phyloP scores from a whole-genome alignment of 2,113 vertebrate genomes.

The Grallaria varia region DNA sequence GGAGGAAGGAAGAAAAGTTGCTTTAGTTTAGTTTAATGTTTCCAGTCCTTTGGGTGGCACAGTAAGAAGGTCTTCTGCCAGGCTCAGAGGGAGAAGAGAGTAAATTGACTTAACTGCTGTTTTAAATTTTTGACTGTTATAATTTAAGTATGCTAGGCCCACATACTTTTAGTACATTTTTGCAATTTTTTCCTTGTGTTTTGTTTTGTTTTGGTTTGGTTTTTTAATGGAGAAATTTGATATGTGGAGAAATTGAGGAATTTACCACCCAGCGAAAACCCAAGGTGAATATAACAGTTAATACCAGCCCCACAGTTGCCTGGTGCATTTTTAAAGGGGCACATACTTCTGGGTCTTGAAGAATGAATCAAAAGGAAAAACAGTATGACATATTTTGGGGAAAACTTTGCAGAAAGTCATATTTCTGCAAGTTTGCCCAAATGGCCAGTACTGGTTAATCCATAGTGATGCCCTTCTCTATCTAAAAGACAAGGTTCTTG shows the following conservation, averaged over 20 bases:
- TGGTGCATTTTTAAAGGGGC: neutral
- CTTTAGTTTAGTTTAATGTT: conserved; percentile 23
- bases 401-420: neutral
- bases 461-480: neutral
- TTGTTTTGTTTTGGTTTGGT: too few relatives aligned
- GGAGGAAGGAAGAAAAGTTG: neutral
- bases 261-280: neutral
- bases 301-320: neutral
- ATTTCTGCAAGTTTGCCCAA: neutral
- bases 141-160: neutral
- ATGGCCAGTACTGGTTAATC: neutral
- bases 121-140: neutral
- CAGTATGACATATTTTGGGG: neutral
- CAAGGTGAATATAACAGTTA: neutral
- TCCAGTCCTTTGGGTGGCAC: neutral
- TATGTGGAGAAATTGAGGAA: neutral
- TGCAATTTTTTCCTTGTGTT: neutral
- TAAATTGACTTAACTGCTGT: neutral
- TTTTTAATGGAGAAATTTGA: neutral
- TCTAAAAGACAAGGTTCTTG: neutral
- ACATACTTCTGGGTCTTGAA: neutral
- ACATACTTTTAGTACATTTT: neutral
- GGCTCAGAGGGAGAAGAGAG: neutral
- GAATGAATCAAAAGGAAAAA: neutral
- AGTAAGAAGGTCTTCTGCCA: neutral